A percentile compares a stretch with the other conserved stretches of the same genome.
Evolutionary conservation across 2,797 vertebrate species (phyloP).

Genomic region (Cossypha niveicapilla): DNA sequence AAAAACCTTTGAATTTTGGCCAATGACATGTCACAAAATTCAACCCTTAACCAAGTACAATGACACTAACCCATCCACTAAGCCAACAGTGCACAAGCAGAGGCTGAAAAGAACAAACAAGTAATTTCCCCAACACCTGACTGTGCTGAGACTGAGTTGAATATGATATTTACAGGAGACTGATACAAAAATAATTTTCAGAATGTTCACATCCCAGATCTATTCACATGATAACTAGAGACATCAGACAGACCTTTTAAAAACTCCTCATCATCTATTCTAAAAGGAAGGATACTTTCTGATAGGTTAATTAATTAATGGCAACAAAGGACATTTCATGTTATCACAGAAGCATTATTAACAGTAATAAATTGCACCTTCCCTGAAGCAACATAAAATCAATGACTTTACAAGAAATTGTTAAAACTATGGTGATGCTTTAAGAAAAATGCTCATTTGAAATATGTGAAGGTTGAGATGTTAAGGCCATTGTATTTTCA

Average conservation of each 20-base stretch:
- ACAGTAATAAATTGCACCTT: not conserved
- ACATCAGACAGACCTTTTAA: not conserved
- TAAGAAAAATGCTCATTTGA: not conserved
- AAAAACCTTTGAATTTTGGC: not conserved
- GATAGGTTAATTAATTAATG: slow-evolving; percentile 5
- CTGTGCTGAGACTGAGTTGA: not conserved
- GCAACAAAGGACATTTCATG: not conserved
- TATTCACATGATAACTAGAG: not conserved
- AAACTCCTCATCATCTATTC: not conserved
- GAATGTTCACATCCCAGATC: not conserved
- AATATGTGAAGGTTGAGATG: not conserved
- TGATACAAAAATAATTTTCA: not conserved
- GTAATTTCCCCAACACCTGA: not conserved
- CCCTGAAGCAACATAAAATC: slow-evolving; percentile 10
- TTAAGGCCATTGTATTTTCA: not conserved
- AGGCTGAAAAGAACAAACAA: not conserved
- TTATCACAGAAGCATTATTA: not conserved
- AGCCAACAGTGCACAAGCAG: not conserved
- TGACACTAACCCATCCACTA: not conserved
- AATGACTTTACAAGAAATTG: slow-evolving; percentile 5
- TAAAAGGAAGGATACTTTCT: not conserved
- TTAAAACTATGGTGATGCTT: not conserved
- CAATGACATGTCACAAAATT: not conserved
- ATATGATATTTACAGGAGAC: not conserved
- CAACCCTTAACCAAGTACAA: not conserved